Evolutionary conservation across 2,888 invertebrate genomes (phyloP).

Genomic region (Leptothorax acervorum): DNA sequence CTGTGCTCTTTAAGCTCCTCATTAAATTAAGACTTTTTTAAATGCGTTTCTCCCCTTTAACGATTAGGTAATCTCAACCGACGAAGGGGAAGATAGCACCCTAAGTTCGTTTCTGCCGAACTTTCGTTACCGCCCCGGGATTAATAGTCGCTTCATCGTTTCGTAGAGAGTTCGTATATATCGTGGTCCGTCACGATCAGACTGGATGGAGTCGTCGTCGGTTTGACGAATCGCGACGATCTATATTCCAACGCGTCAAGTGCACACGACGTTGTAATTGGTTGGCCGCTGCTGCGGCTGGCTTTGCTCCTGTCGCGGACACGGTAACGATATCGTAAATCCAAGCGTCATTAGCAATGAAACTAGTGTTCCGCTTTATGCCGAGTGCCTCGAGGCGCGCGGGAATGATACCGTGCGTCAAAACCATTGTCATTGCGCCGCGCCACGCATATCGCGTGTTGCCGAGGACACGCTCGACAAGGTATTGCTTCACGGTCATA

Average conservation of each 20-base stretch:
- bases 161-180: slow-evolving; percentile 19
- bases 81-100: slow-evolving; percentile 1
- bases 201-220: slow-evolving; percentile 47
- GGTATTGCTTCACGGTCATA: neutral
- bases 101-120: neutral
- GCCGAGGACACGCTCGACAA: neutral
- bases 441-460: neutral
- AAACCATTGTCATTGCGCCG: slow-evolving; percentile 19
- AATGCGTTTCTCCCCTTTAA: slow-evolving; percentile 2
- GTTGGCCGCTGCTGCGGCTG: slow-evolving; percentile 59
- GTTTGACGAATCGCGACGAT: slow-evolving; percentile 69
- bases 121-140: slow-evolving; percentile 6
- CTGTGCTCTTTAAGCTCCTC: neutral
- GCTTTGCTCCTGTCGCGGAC: slow-evolving; percentile 60
- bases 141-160: slow-evolving; percentile 5
- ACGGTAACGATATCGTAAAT: slow-evolving; percentile 68
- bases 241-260: slow-evolving; percentile 70
- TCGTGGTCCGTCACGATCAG: slow-evolving; percentile 53
- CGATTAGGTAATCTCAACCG: neutral
- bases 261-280: slow-evolving; percentile 72
- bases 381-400: neutral
- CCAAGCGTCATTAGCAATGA: slow-evolving; percentile 67
- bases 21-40: neutral
- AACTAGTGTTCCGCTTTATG: slow-evolving; percentile 34
- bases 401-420: neutral